These are phyloP conservation scores for Cetonia aurata DNA, from an alignment of 2,888 invertebrate species.

Conservation along the genomic window DNA sequence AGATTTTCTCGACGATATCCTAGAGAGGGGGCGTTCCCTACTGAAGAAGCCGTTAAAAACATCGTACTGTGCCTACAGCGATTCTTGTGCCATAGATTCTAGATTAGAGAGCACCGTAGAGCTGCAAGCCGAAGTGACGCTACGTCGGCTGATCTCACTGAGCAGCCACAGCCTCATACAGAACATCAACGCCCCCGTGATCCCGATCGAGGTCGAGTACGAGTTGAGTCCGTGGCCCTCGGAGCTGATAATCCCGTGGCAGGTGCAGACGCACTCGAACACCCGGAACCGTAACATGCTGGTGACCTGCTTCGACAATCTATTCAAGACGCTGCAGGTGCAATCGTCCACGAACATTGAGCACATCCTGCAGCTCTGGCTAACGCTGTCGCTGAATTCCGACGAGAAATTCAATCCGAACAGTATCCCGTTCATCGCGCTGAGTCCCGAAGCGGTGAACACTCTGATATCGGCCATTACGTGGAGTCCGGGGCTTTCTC, in stretches of 20 bases:
- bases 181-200: constrained; percentile 61
- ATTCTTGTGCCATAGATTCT: constrained; percentile 80
- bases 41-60: constrained; percentile 61
- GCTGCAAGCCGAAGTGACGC: constrained; percentile 80
- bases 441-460: constrained; percentile 75
- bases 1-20: constrained; percentile 79
- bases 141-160: constrained; percentile 70
- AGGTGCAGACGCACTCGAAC: constrained; percentile 66
- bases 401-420: constrained; percentile 71
- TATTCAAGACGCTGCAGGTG: constrained; percentile 77
- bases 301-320: constrained; percentile 76
- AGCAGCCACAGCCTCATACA: constrained; percentile 60
- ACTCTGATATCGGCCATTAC: constrained; percentile 76
- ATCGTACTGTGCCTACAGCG: constrained; percentile 51
- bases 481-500: constrained; percentile 76
- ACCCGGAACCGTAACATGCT: constrained; percentile 72
- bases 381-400: constrained; percentile 73
- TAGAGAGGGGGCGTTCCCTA: constrained; percentile 73
- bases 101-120: constrained; percentile 86
- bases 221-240: constrained; percentile 67
- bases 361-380: constrained; percentile 87
- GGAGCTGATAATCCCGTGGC: constrained; percentile 67
- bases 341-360: constrained; percentile 84
- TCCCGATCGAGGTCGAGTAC: constrained; percentile 63
- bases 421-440: constrained; percentile 74